Evolutionary conservation across 64 coral and sea anemone genomes (phyloP), one percentile per base, ranked within the genome.

Genomic region (Actinia equina): DNA sequence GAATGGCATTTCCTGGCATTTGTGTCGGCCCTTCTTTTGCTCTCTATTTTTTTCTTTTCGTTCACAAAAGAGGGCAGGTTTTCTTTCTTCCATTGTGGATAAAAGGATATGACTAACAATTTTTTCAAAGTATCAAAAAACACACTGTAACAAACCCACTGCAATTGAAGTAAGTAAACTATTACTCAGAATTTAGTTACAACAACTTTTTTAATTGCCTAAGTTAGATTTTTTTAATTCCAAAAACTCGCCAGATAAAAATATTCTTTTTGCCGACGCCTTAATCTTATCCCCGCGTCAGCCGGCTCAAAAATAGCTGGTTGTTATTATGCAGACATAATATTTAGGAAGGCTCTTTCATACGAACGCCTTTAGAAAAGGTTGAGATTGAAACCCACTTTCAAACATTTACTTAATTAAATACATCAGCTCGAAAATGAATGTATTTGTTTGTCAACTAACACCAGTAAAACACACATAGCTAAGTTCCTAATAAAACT

Each of bases 1-100:
- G 26, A 74, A 13, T 37, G 69, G 69, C 69, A 74, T 74, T 74
- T 74, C 69, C 69, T 74, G 69, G 26, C 69, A 37, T 74, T 74
- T 30, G 10, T 74, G 25, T 11, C 25, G 2, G 19, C 0, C 25
- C 69, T 74, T 74, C 9, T 30, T 25, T 30, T 12, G 11, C 5
- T n/a, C 22, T 65, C 4, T 41, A 1, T 16, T 26, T 14, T 3
- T 25, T 26, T 74, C 25, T 41, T 74, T 74, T 74, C 69, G n/a
- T 74, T 74, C 26, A 74, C 26, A 74, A 42, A 74, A 74, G 69
- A 74, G 69, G 25, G 69, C 25, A 1, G 26, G 19, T 20, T 23
- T 27, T 26, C 3, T 41, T 74, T 30, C 69, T 37, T 74, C 1
- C 6, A 42, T 74, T 25, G 22, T 41, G n/a, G 69, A 74, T 13